Percentiles rank a stretch among this genome's conserved stretches.
Conservation (phyloP, 2,888 invertebrate species). For the Caenorhabditis auriculariae region DNA sequence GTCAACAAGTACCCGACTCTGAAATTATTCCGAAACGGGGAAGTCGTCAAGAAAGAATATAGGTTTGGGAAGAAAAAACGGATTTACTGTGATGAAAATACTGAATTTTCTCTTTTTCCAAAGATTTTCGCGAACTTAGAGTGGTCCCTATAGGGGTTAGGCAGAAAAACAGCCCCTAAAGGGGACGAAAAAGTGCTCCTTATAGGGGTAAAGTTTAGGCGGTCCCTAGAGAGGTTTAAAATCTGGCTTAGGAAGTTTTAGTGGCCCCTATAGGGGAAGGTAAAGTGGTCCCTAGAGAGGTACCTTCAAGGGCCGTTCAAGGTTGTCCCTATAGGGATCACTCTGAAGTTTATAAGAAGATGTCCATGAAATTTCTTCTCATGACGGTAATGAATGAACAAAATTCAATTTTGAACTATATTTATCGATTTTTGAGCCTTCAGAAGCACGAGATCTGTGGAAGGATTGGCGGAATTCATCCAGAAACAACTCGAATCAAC, state of each 20-base stretch:
- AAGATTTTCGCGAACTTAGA: no score
- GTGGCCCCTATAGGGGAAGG: no score
- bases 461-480: slow-evolving; percentile 85
- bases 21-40: slow-evolving; percentile 76
- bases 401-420: background rate
- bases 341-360: no score
- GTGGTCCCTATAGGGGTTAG: no score
- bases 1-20: slow-evolving; percentile 97
- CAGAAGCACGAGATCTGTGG: slow-evolving; percentile 79
- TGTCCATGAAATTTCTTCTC: background rate
- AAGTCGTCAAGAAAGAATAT: slow-evolving; percentile 67
- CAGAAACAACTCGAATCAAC: slow-evolving; percentile 85
- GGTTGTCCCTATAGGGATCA: no score
- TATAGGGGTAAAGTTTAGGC: background rate
- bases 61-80: slow-evolving; percentile 31
- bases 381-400: background rate
- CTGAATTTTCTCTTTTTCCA: slow-evolving; percentile 8
- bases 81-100: background rate
- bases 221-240: background rate
- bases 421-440: slow-evolving; percentile 5
- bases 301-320: no score
- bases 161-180: no score
- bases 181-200: no score
- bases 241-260: background rate
- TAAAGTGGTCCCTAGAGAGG: no score